Conservation (phyloP, 2,888 invertebrate genomes). For the Andricus quercusramuli region DNA sequence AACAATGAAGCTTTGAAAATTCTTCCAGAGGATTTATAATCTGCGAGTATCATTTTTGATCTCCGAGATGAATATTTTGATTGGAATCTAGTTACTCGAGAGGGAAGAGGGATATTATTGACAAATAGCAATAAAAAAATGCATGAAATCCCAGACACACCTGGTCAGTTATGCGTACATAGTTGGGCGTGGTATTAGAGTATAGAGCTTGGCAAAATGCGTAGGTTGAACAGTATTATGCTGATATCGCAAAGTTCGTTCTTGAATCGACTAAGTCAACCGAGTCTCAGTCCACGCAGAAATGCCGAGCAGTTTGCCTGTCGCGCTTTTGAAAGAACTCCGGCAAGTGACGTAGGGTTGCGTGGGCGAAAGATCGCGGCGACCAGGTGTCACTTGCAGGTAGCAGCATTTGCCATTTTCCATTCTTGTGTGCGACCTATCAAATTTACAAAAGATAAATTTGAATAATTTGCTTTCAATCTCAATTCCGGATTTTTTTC, state of each 20-base stretch:
- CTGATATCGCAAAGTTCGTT: conserved; percentile 62
- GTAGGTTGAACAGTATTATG: conserved; percentile 71
- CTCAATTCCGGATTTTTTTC: neutral
- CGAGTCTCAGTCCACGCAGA: conserved; percentile 61
- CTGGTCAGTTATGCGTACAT: conserved; percentile 64
- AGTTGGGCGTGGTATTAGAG: conserved; percentile 64
- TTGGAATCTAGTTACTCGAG: neutral
- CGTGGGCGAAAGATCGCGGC: conserved; percentile 42
- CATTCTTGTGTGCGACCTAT: neutral
- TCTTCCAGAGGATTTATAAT: neutral
- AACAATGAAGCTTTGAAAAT: neutral
- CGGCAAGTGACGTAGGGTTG: conserved; percentile 65
- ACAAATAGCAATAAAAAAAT: conserved; percentile 56
- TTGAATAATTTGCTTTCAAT: neutral
- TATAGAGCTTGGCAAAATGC: conserved; percentile 62
- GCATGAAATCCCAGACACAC: conserved; percentile 66
- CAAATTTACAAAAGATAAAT: neutral
- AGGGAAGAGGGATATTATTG: neutral
- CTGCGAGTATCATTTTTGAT: neutral
- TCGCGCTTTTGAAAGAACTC: conserved; percentile 62
- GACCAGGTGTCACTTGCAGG: conserved; percentile 66
- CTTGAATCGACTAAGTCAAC: conserved; percentile 56
- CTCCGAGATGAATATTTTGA: neutral
- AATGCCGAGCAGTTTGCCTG: conserved; percentile 61
- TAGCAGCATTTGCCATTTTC: conserved; percentile 57